Conservation (phyloP, 2,888 invertebrate genomes). For the Mantis religiosa region DNA sequence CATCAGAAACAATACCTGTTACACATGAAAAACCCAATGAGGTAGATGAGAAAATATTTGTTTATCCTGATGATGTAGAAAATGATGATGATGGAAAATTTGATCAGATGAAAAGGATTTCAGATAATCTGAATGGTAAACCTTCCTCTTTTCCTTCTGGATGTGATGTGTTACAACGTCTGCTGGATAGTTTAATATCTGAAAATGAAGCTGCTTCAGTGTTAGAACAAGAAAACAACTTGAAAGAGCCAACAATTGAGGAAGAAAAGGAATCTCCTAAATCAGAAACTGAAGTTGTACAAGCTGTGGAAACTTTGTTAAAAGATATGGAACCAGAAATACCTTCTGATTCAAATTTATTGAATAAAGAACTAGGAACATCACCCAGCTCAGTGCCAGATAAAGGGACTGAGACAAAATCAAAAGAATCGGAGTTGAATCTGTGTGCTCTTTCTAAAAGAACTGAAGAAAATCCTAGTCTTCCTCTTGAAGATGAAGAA, state of each 20-base stretch:
- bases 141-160: background rate
- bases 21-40: background rate
- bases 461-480: background rate
- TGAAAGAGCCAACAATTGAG: background rate
- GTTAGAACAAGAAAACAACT: background rate
- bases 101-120: constrained; percentile 8
- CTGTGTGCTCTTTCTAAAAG: background rate
- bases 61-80: background rate
- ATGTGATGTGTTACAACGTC: background rate
- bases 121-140: background rate
- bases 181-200: background rate
- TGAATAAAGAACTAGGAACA: background rate
- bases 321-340: background rate
- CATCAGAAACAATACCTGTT: background rate
- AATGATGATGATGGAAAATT: constrained; percentile 23
- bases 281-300: constrained; percentile 2
- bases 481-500: background rate
- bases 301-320: constrained; percentile 1
- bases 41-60: background rate
- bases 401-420: background rate
- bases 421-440: background rate
- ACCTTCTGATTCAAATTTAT: no score
- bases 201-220: background rate
- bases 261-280: background rate
- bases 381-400: background rate